Percentiles rank a stretch among this genome's conserved stretches.
Evolutionary conservation across 1,140 invertebrate species (phyloP).

Genomic region (Drosophila subpulchrella): DNA sequence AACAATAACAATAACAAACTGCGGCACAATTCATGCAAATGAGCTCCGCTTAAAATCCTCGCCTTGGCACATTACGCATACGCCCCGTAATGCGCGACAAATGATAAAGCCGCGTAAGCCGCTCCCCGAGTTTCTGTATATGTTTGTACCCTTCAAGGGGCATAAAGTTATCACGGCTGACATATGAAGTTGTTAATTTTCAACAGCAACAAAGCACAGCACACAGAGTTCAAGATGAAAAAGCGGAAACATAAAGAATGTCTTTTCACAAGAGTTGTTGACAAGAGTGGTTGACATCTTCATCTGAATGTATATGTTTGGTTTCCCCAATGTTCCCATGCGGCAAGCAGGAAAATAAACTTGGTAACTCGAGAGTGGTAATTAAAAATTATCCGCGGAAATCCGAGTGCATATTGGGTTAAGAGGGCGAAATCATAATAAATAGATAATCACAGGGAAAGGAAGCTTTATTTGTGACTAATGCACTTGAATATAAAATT

Average conservation of each 20-base stretch:
- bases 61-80: slow-evolving; percentile 67
- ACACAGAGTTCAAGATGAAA: slow-evolving; percentile 11
- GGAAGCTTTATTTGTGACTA: slow-evolving; percentile 12
- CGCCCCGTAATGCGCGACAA: slow-evolving; percentile 60
- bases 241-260: slow-evolving; percentile 27
- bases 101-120: slow-evolving; percentile 54
- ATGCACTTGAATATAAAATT: slow-evolving; percentile 4
- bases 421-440: not conserved
- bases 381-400: slow-evolving; percentile 11
- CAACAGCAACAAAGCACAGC: slow-evolving; percentile 15
- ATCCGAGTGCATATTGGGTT: slow-evolving; percentile 9
- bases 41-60: slow-evolving; percentile 56
- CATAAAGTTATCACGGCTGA: slow-evolving; percentile 44
- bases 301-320: slow-evolving; percentile 4
- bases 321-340: not conserved
- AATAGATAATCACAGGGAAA: slow-evolving; percentile 1
- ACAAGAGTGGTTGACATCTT: slow-evolving; percentile 25
- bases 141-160: not conserved
- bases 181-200: slow-evolving; percentile 79
- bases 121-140: slow-evolving; percentile 3
- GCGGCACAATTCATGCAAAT: slow-evolving; percentile 74
- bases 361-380: slow-evolving; percentile 9
- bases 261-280: slow-evolving; percentile 14
- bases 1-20: slow-evolving; percentile 39
- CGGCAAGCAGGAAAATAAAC: slow-evolving; percentile 5